Evolutionary conservation across 1,140 invertebrate genomes (phyloP), one percentile per base, ranked within the genome.

Genomic region (Drosophila athabasca): DNA sequence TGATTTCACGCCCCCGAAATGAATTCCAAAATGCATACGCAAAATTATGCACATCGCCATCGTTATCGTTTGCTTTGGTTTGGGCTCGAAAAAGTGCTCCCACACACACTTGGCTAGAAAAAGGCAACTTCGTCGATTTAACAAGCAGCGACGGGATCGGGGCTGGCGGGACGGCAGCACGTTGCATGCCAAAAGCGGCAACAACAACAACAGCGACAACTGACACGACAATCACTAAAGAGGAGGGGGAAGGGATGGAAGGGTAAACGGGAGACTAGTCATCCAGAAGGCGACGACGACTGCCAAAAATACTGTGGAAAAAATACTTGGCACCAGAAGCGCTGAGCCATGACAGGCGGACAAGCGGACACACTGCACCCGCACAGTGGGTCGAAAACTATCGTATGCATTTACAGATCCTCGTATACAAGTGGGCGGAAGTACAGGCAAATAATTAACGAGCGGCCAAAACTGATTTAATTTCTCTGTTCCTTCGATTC

Each of bases 31-130:
- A 79, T 88, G 66, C 83, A 88, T 66, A 88, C 78, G 83, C 82
- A 82, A 68, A 82, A 88, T 82, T 87, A 88, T 88, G 82, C 83
- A 75, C 82, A 87, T 82, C 83, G 78, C 79, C 62, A 64, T 79
- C 54, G 57, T 67, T 44, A 64, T 75, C 43, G 65, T 64, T 54
- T 43, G 44, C 53, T 5, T 19, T 19, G 17, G 24, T 26, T 26
- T 5, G 24, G 24, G 0, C 1, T 19, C 66, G 52, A 64, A 35
- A 48, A 68, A 54, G 54, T 19, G 62, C 75, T 66, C 82, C 75
- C 79, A 82, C 82, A 85, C 81, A 88, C 82, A 85, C 17, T 39
- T 77, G 82, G 60, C 59, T 69, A 55, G 46, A 43, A 53, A 60
- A 59, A 52, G 54, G 62, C 66, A 71, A 69, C 59, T 79, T 49